Evolutionary conservation across 2,113 vertebrate genomes (phyloP).

Genomic region (Planiliza haematocheilus): DNA sequence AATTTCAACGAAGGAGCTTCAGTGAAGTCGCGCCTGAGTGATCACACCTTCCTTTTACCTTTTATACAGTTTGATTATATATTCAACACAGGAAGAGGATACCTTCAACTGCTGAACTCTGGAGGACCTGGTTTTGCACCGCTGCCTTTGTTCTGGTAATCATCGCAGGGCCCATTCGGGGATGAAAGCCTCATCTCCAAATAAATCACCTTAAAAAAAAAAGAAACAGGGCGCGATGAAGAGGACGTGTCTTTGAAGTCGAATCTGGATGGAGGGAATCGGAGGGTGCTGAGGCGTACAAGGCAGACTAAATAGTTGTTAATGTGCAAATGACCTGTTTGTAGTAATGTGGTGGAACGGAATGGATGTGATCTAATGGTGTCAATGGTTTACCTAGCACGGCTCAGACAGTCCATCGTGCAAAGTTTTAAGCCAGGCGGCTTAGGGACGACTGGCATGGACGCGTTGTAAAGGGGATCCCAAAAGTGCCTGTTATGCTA

Average conservation of each 20-base stretch:
- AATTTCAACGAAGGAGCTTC: background rate
- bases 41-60: constrained; percentile 17
- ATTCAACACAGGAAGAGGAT: constrained; percentile 33
- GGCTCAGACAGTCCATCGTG: too few species aligned
- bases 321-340: background rate
- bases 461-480: too few species aligned
- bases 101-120: constrained; percentile 36
- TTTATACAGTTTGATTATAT: constrained; percentile 35
- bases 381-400: too few species aligned
- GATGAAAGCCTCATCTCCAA: constrained; percentile 55
- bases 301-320: constrained; percentile 1
- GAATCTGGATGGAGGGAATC: background rate
- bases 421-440: too few species aligned
- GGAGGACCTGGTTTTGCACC: constrained; percentile 35
- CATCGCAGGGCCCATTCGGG: background rate
- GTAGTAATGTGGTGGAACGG: too few species aligned
- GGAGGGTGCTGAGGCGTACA: background rate
- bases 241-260: constrained; percentile 44
- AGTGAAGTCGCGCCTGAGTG: constrained; percentile 9
- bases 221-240: constrained; percentile 13
- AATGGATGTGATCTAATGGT: too few species aligned
- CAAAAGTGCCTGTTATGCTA: too few species aligned
- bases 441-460: too few species aligned
- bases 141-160: constrained; percentile 51
- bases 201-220: constrained; percentile 39